Evolutionary conservation across 2,888 invertebrate genomes (phyloP), one percentile per base, ranked within the genome.

Genomic region (Drosophila pseudotakahashii): DNA sequence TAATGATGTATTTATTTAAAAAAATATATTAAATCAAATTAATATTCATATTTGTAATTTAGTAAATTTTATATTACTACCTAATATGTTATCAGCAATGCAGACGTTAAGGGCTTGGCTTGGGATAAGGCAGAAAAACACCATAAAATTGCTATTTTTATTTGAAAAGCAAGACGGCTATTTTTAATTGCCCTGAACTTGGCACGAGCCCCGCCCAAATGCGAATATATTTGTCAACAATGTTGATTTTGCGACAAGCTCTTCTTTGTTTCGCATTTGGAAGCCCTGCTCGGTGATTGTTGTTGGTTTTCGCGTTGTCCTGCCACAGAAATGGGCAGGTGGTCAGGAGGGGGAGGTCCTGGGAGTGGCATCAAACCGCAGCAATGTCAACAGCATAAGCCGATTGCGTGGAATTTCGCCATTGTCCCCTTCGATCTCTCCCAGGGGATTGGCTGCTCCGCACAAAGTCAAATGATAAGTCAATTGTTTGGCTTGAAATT

Each of bases 401-500:
- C 82, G 88, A 88, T 84, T 84, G 88, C 80, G 77, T 84, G 82
- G 85, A 78, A 85, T 84, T 88, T 79, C 41, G 47, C 78, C 75
- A 80, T 77, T 87, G 82, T 81, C 73, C 75, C 45, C 55, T 57
- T 72, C 55, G 63, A 73, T 73, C 52, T 47, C 53, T 61, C 55
- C 55, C 45, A 19, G 51, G 74, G 86, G 78, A 79, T 85, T 82
- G 81, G 63, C 42, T 61, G 77, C 75, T 69, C 73, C 72, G 71
- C 77, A 81, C 71, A 77, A 77, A 79, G 82, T 84, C 85, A 82
- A 80, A 81, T 85, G 84, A 85, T 80, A 88, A 85, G 84, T 84
- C 88, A 88, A 84, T 84, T 87, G 82, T 81, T 78, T 60, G 73
- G 45, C 64, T 58, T 37, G 52, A 44, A 53, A 58, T 42, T 54